Evolutionary conservation across 2,797 vertebrate genomes (phyloP), one percentile per base, ranked within the genome.

Genomic region (Hyperoplus immaculatus): DNA sequence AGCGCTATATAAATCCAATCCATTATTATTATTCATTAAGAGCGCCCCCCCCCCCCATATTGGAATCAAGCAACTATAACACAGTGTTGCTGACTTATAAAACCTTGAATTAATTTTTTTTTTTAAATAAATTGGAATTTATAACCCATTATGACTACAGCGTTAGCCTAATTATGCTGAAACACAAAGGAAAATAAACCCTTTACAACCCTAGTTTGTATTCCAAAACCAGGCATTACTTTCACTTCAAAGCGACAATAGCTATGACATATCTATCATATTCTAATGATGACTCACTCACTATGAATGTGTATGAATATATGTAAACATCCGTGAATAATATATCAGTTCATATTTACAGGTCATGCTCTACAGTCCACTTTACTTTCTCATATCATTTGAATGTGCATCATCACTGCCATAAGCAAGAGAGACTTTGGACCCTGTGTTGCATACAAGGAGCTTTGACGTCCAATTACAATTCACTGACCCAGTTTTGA

Each of bases 401-500:
- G 8, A 54, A 62, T 36, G 41, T 29, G 2, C 29, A 61, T 10
- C n/a, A 42, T 64, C n/a, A 3, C 54, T 36, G 41, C 43, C 47
- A 16, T 39, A 29, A 29, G 61, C 12, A 54, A 8, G n/a, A 39
- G 3, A 36, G 14, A 50, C 56, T 46, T 4, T 16, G 11, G 11
- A 72, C 6, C 3, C 4, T 41, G 42, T 39, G 47, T 18, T 42
- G 39, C 14, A 18, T 6, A 39, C 10, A 5, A 12, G 1, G 8
- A 11, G 6, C 8, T 1, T 1, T 13, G 0, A 12, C 1, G 13
- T 46, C 14, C 15, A 63, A 9, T 29, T 29, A 3, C 2, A 29
- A 29, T 29, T 29, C 29, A 29, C 97, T 95, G 92, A 99, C 98
- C 98, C 98, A 46, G 97, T 98, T 89, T 99, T 99, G 83, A 99